Percentiles rank a stretch among this genome's conserved stretches.
Evolutionary conservation across 1,140 invertebrate species (phyloP).

Genomic region (Drosophila kepulauana): DNA sequence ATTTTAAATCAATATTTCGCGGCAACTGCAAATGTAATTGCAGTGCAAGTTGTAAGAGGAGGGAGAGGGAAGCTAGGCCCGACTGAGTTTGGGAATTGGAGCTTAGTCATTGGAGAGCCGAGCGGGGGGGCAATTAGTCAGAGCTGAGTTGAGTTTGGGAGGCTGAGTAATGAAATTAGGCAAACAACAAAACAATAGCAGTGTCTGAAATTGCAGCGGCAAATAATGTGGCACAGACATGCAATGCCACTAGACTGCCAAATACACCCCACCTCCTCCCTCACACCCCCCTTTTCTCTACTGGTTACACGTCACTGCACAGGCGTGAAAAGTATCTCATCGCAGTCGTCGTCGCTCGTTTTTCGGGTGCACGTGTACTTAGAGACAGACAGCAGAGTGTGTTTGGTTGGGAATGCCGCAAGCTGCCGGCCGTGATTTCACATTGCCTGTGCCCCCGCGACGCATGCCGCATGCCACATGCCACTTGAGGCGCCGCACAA

Average conservation of each 20-base stretch:
- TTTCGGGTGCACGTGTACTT: constrained; percentile 53
- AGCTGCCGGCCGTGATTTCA: constrained; percentile 74
- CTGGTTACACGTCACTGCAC: constrained; percentile 34
- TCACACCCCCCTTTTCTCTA: not conserved
- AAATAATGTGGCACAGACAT: constrained; percentile 64
- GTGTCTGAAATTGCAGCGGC: constrained; percentile 25
- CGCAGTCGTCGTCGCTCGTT: not conserved
- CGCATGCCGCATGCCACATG: constrained; percentile 21
- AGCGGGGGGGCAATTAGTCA: constrained; percentile 46
- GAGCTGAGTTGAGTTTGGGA: not conserved
- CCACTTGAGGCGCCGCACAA: constrained; percentile 39
- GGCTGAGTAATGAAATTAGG: constrained; percentile 47
- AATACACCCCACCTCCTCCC: not conserved
- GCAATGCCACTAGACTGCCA: constrained; percentile 40
- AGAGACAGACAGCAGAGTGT: not conserved
- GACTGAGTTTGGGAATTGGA: not conserved
- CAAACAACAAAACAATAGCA: constrained; percentile 6
- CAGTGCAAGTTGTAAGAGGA: not conserved
- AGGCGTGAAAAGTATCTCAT: constrained; percentile 48
- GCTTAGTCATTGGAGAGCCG: constrained; percentile 16
- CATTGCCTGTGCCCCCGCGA: not conserved
- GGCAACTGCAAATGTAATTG: constrained; percentile 17
- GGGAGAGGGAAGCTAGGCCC: not conserved
- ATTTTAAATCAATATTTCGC: constrained; percentile 52
- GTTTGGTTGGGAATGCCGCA: constrained; percentile 62